Evolutionary conservation across 1,140 invertebrate genomes (phyloP).

Genomic region (Lithobius niger): DNA sequence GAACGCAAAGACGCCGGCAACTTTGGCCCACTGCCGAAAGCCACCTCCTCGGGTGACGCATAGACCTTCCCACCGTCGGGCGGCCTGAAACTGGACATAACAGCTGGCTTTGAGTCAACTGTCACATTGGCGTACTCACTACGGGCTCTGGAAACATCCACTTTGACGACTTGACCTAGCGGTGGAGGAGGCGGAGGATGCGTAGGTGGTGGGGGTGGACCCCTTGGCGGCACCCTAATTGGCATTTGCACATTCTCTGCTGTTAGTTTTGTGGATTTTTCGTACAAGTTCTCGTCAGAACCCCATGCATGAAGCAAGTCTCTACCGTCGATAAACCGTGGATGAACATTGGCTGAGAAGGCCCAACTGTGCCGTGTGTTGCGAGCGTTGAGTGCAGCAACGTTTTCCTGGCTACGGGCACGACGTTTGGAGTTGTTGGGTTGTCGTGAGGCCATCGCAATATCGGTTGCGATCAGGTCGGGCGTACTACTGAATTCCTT

Average conservation of each 20-base stretch:
- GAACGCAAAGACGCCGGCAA: conserved; percentile 25
- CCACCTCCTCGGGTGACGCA: conserved; percentile 69
- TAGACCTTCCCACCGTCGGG: conserved; percentile 70
- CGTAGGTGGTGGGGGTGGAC: conserved; percentile 47
- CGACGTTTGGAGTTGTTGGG: conserved; percentile 29
- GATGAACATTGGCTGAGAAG: conserved; percentile 7
- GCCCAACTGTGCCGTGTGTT: conserved; percentile 10
- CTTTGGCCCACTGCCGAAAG: conserved; percentile 43
- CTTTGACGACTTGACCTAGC: conserved; percentile 56
- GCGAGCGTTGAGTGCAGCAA: conserved; percentile 14
- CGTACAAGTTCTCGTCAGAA: conserved; percentile 1
- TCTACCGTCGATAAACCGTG: conserved; percentile 6
- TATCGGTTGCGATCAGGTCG: conserved; percentile 40
- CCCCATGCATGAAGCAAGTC: conserved; percentile 16
- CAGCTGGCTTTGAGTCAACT: conserved; percentile 12
- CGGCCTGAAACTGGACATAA: conserved; percentile 71
- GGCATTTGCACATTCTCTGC: background rate
- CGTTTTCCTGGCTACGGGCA: conserved; percentile 32
- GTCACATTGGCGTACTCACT: conserved; percentile 24
- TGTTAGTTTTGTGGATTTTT: background rate
- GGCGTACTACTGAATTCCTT: conserved; percentile 79
- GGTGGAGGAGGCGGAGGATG: conserved; percentile 54
- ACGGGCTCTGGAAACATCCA: conserved; percentile 40
- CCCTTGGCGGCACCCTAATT: conserved; percentile 20
- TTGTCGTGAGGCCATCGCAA: conserved; percentile 6